phyloP scores from a whole-genome alignment of 2,113 vertebrate genomes.

The Pelmatolapia mariae region DNA sequence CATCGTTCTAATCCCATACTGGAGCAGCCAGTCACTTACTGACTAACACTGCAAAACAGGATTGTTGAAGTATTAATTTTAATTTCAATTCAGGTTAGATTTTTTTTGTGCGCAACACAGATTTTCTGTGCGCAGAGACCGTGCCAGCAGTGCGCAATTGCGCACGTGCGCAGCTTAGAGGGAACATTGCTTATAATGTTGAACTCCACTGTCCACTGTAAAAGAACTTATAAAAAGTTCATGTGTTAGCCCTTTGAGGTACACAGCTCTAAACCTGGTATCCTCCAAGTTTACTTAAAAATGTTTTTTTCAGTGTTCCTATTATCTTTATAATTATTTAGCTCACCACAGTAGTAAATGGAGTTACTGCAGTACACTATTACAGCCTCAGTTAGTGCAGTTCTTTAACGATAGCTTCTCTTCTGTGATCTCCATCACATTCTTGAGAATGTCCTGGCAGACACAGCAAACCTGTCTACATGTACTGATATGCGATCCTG shows the following conservation, averaged over 20 bases:
- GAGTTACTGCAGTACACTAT: background rate
- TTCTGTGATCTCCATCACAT: background rate
- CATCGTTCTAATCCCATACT: too few species aligned
- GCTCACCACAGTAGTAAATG: too few species aligned
- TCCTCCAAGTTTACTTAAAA: background rate
- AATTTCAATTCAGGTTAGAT: too few species aligned
- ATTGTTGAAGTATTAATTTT: too few species aligned
- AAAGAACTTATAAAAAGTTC: background rate
- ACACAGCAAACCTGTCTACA: background rate
- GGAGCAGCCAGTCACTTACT: too few species aligned
- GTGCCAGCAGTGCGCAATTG: too few species aligned
- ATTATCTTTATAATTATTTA: background rate
- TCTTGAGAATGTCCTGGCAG: background rate
- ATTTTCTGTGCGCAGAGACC: too few species aligned
- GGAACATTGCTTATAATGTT: too few species aligned
- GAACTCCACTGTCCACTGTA: background rate
- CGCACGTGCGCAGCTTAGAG: too few species aligned
- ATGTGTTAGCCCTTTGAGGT: rapidly evolving
- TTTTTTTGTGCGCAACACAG: too few species aligned
- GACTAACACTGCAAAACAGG: too few species aligned
- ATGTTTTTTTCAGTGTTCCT: background rate
- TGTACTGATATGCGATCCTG: rapidly evolving
- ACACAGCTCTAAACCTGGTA: background rate
- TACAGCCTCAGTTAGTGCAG: background rate
- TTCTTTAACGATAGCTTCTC: background rate